Evolutionary conservation across 1,140 invertebrate species (phyloP), one percentile per base, ranked within the genome.

Genomic region (Lycorma delicatula): DNA sequence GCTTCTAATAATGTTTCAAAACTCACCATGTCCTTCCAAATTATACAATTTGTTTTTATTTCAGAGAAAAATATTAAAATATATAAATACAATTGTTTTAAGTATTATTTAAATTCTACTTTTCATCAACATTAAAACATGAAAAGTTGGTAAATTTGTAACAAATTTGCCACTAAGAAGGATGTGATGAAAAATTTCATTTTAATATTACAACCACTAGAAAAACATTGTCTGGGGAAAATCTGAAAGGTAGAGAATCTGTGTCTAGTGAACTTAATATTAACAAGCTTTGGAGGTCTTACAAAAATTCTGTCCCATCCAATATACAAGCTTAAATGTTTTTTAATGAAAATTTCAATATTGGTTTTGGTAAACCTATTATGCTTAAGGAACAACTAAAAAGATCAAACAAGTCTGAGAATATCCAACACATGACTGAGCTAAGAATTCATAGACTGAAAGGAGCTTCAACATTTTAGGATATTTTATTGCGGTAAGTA

Each of bases 221-320:
- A 44, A 13, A 44, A 44, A 44, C 41, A 44, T 44, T 44, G 23
- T 44, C 23, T 20, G 41, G 41, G 41, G 41, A 18, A 44, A 44
- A 18, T 6, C 2, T 16, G n/a, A 20, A 12, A 22, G 41, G 41
- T 44, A 44, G 41, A 22, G 5, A 44, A 44, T 44, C 18, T 18
- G 41, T 44, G 23, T 44, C 41, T 18, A 11, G 11, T 44, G 5
- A 44, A 4, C 41, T 44, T 7, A 44, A 44, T 22, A 22, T 44
- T 16, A 44, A 44, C 9, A 44, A 44, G 23, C 18, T 44, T 11
- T 44, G 41, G 38, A 11, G 41, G 41, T 3, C 18, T 13, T 44
- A 44, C 13, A 44, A 44, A 20, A 11, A 44, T 4, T 44, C 41
- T 44, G 41, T 44, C 23, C 16, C 18, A 20, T 16, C 41, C 18